Evolutionary conservation across 2,888 invertebrate genomes (phyloP), one percentile per base, ranked within the genome.

Genomic region (Drosophila formosana): DNA sequence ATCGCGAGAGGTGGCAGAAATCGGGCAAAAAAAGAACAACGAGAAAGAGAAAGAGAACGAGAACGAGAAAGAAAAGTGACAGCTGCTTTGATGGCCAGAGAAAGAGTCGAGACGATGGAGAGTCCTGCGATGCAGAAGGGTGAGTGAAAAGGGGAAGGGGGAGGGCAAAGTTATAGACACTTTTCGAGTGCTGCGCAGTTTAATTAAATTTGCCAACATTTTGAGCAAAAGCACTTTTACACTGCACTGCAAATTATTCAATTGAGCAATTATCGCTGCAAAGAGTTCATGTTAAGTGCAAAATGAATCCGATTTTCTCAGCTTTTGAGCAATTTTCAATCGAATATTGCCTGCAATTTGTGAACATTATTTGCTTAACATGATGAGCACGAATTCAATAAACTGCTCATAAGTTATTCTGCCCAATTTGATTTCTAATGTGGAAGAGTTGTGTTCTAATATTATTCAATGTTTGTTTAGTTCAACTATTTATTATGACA

Each of bases 141-240:
- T 6, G 18, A 9, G n/a, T 3, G 39, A 25, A 46, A 9, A 1
- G 26, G 28, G n/a, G n/a, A n/a, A n/a, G n/a, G n/a, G n/a, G n/a
- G n/a, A n/a, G n/a, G 32, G 41, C 25, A 46, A 71, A 61, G 39
- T 41, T 66, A 77, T 76, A 82, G 75, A 88, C 83, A 88, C 83
- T 78, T 67, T 78, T 66, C 66, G 67, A 75, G 75, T 70, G 61
- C 53, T 68, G 79, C 71, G 73, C 53, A 69, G 86, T 72, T 75
- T 86, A 88, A 84, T 84, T 80, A 86, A 83, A 86, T 84, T 87
- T 68, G 51, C 32, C 28, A 58, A 72, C 80, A 80, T 45, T 88
- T 80, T 66, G 58, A 71, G 70, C 73, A 76, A 69, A 80, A 75
- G 75, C 88, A 77, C 80, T 85, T 78, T 72, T 79, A 45, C 43